A percentile compares a stretch with the other conserved stretches of the same genome.
phyloP scores from a whole-genome alignment of 2,113 vertebrate genomes.

The Otis tarda region DNA sequence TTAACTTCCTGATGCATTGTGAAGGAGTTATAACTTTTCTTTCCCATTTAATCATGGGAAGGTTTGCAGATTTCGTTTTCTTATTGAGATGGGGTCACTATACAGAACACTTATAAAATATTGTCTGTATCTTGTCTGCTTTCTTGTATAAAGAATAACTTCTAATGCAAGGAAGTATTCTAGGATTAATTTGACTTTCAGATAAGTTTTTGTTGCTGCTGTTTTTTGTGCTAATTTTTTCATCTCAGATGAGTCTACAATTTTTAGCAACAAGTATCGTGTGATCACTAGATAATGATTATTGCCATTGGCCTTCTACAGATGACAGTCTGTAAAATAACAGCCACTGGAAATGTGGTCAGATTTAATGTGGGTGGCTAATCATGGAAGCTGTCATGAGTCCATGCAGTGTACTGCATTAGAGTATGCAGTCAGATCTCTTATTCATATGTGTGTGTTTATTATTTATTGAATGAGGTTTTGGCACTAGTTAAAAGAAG shows the following conservation, averaged over 20 bases:
- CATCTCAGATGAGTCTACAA: neutral
- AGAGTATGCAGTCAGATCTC: neutral
- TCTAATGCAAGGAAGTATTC: neutral
- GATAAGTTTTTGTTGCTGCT: neutral
- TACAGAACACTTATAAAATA: neutral
- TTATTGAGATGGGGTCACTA: neutral
- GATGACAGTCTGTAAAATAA: conserved; percentile 14
- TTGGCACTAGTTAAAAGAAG: conserved; percentile 55
- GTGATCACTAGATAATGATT: conserved; percentile 2
- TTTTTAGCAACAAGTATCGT: neutral
- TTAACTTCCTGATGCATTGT: neutral
- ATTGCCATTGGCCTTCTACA: neutral
- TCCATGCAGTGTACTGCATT: neutral
- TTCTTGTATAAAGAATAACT: neutral
- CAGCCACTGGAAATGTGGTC: conserved; percentile 9
- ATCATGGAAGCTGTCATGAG: conserved; percentile 31
- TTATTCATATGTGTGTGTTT: conserved; percentile 42
- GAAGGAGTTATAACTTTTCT: neutral
- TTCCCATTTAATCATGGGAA: neutral
- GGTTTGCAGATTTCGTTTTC: neutral
- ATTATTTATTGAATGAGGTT: conserved; percentile 46
- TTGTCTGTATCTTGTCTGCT: neutral
- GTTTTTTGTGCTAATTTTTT: neutral
- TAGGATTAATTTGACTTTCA: neutral
- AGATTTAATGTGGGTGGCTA: conserved; percentile 42